Base-by-base conservation (phyloP, 2,797 vertebrate species). In the Ara ararauna region DNA sequence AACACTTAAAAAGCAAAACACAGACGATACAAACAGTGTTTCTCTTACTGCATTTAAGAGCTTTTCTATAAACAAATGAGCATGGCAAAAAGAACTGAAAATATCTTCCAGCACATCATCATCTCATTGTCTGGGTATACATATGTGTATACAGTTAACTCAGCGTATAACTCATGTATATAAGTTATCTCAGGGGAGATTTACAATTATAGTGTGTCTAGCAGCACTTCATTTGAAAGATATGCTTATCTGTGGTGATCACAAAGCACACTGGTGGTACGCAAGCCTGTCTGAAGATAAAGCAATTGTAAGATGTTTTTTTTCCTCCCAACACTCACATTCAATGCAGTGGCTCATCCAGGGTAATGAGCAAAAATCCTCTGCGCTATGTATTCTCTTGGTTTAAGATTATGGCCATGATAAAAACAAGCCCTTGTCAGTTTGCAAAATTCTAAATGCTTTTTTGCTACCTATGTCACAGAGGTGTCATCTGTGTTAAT, bases 1-100 rank as follows among this genome's bases (percentile, higher is more conserved):
- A 77, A 71, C 54, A 73, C 42, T 47, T 38, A 62, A 42, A 83
- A 93, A 90, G 42, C 40, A 90, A 93, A 96, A 79, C 13, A 85
- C 11, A 81, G 47, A 84, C 29, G 7, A 90, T 32, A 71, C 30
- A 56, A 87, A 74, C 40, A 83, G 42, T 29, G 30, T 65, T 89
- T 92, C 50, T 87, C 72, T 58, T 83, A 65, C 13, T 62, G 66
- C 60, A 62, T 50, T 85, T 75, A 50, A 70, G 45, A 84, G 42
- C 21, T 74, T 84, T 95, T 65, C 58, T 68, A 47, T 42, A 89
- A 92, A 64, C 17, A 87, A 75, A 82, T n/a, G 13, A 83, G 58
- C 85, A 64, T 16, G 42, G 56, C 40, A 47, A 74, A 83, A 88
- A 48, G 36, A 92, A 74, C 19, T 36, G 68, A 85, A 85, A 93